phyloP scores from a whole-genome alignment of 1,140 invertebrate genomes.

The Drosophila lowei region DNA sequence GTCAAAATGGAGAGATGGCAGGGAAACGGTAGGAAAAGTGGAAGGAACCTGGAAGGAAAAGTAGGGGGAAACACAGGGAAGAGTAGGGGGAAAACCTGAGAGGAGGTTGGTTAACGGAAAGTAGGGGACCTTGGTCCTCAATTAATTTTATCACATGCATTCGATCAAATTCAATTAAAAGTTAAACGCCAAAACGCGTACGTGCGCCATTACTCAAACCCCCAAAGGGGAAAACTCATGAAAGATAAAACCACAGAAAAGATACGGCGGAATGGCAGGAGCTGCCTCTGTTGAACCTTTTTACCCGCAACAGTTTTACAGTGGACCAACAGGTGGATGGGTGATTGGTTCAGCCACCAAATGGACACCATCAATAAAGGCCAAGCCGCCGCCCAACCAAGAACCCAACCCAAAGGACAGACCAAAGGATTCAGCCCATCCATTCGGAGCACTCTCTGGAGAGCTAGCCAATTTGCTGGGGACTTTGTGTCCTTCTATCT shows the following conservation, averaged over 20 bases:
- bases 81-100: no score
- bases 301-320: conserved; percentile 13
- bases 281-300: no score
- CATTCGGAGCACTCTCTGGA: conserved; percentile 34
- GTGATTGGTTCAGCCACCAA: conserved; percentile 21
- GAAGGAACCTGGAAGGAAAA: no score
- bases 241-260: no score
- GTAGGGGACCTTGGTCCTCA: conserved; percentile 25
- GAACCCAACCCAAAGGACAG: conserved; percentile 22
- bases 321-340: conserved; percentile 34
- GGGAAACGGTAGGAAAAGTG: no score
- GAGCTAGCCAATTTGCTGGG: conserved; percentile 68
- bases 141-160: conserved; percentile 79
- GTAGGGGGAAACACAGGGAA: no score
- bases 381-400: conserved; percentile 5
- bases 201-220: conserved; percentile 69
- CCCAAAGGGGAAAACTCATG: no score
- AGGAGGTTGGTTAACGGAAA: neutral
- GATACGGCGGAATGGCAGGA: no score
- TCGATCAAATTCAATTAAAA: conserved; percentile 81
- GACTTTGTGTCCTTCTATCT: conserved; percentile 42
- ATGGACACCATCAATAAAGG: conserved; percentile 66
- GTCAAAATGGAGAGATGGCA: neutral
- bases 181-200: conserved; percentile 63
- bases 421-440: conserved; percentile 13